phyloP scores from a whole-genome alignment of 2,888 invertebrate genomes.

The Terebella lapidaria region DNA sequence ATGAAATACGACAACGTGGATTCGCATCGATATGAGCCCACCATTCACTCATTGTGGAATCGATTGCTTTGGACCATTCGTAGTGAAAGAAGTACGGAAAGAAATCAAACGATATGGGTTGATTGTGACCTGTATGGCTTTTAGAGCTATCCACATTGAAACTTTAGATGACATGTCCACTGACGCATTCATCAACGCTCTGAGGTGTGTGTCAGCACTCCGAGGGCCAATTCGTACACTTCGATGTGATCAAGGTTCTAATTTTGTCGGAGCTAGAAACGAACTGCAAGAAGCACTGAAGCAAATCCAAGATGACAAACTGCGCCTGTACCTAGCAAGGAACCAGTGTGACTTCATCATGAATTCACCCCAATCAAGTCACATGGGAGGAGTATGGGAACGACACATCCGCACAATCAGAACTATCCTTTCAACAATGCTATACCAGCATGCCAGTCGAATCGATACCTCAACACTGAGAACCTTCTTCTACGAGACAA shows the following conservation, averaged over 20 bases:
- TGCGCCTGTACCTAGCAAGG: neutral
- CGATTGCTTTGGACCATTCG: constrained; percentile 33
- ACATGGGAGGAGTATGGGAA: constrained; percentile 16
- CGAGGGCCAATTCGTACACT: constrained; percentile 24
- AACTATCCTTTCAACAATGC: constrained; percentile 9
- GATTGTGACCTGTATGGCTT: constrained; percentile 28
- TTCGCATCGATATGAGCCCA: constrained; percentile 22
- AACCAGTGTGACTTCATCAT: constrained; percentile 8
- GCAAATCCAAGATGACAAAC: constrained; percentile 2
- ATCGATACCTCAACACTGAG: constrained; percentile 17
- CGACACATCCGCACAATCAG: constrained; percentile 14
- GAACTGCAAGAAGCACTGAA: constrained; percentile 17
- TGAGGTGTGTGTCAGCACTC: constrained; percentile 21
- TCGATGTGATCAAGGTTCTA: constrained; percentile 28
- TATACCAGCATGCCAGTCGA: neutral
- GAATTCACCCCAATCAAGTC: constrained; percentile 13
- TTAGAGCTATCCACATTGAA: constrained; percentile 28
- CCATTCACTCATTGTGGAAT: constrained; percentile 29
- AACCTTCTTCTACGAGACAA: constrained; percentile 18
- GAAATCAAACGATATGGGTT: constrained; percentile 30
- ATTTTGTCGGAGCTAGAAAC: constrained; percentile 30
- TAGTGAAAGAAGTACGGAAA: constrained; percentile 27
- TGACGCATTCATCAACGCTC: constrained; percentile 27
- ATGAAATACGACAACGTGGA: constrained; percentile 23
- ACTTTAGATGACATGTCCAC: constrained; percentile 27